A percentile compares a stretch with the other conserved stretches of the same genome.
These are phyloP conservation scores for Phymanthus crucifer DNA, from an alignment of 92 coral and sea anemone genomes.

Conservation along the genomic window DNA sequence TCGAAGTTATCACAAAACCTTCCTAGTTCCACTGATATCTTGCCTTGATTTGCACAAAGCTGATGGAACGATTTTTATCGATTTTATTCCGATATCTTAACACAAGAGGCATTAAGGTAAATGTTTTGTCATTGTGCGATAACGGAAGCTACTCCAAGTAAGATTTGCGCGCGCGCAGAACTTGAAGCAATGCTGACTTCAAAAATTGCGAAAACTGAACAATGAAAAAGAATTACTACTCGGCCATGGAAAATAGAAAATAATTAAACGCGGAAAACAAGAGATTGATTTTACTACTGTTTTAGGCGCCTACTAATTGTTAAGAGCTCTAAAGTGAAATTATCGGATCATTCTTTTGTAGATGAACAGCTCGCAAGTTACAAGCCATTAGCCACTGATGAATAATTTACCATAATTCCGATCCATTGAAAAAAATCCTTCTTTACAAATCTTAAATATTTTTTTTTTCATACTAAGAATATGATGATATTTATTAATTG, in stretches of 20 bases:
- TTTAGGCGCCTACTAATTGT: neutral
- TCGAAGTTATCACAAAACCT: neutral
- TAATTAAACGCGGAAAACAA: neutral
- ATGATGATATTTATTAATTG: neutral
- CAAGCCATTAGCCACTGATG: conserved; percentile 20
- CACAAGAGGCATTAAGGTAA: neutral
- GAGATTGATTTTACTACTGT: neutral
- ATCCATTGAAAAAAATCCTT: neutral
- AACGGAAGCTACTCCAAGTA: neutral
- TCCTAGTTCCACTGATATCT: neutral
- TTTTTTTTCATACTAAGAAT: neutral
- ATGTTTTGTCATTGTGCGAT: neutral
- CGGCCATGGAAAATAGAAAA: neutral
- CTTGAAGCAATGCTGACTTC: neutral
- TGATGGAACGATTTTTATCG: neutral
- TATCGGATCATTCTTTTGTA: neutral
- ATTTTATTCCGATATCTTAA: neutral
- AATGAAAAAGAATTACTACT: neutral
- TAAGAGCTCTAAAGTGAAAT: neutral
- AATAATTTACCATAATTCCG: conserved; percentile 20
- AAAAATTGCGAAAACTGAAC: neutral
- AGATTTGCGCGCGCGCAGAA: conserved; percentile 2
- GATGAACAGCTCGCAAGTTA: neutral
- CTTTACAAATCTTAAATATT: neutral
- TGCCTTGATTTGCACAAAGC: neutral